phyloP scores from a whole-genome alignment of 2,888 invertebrate species.

The Lepidocyrtoides sp. region DNA sequence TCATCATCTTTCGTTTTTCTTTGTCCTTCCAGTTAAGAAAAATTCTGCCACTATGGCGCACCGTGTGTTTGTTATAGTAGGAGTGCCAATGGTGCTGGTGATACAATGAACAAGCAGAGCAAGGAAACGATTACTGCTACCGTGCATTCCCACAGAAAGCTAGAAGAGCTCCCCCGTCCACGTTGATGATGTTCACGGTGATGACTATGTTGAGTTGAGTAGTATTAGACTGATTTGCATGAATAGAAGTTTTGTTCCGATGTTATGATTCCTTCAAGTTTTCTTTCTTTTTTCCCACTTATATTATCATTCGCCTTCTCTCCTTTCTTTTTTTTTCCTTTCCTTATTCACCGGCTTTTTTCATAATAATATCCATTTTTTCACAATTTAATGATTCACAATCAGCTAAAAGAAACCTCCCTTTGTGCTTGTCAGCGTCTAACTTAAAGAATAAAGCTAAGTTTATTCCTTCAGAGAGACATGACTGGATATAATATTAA shows the following conservation, averaged over 20 bases:
- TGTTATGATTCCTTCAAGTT: conserved; percentile 75
- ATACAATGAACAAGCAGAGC: background rate
- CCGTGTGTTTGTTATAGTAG: no score
- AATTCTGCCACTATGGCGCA: background rate
- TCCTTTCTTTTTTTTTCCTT: conserved; percentile 1
- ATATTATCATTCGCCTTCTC: background rate
- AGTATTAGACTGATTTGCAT: conserved; percentile 77
- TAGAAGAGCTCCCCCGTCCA: background rate
- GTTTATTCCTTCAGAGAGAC: no score
- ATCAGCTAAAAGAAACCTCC: conserved; percentile 63
- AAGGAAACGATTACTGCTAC: background rate
- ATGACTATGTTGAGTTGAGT: conserved; percentile 59
- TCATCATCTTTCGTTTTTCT: background rate
- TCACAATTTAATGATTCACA: conserved; percentile 78
- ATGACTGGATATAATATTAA: no score
- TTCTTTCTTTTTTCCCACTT: conserved; percentile 42
- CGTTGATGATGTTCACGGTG: conserved; percentile 47
- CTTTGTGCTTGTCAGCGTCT: conserved; percentile 8
- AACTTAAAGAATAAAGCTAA: no score
- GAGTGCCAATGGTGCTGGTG: no score
- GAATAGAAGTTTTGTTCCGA: conserved; percentile 77
- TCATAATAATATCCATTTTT: conserved; percentile 40
- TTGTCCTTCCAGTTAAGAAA: background rate
- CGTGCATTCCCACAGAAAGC: conserved; percentile 33
- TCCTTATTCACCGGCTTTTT: background rate